phyloP scores from a whole-genome alignment of 2,888 invertebrate species.

The Zygothrica quintamaculata region DNA sequence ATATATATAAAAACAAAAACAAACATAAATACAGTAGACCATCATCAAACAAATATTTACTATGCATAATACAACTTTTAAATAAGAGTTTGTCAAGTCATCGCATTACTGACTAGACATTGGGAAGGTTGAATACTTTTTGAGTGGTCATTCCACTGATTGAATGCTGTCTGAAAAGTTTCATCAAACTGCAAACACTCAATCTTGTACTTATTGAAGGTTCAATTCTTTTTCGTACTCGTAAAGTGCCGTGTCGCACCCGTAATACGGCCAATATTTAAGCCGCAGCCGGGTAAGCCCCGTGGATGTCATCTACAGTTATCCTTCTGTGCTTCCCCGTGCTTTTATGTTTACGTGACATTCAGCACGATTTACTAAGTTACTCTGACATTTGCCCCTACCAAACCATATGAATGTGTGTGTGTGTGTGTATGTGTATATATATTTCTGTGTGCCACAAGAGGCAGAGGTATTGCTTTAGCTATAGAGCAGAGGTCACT shows the following conservation, averaged over 20 bases:
- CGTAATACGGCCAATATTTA: slow-evolving; percentile 57
- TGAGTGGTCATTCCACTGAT: slow-evolving; percentile 30
- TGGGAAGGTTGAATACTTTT: slow-evolving; percentile 12
- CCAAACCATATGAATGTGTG: no score
- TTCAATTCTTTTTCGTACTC: slow-evolving; percentile 11
- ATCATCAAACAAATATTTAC: background rate
- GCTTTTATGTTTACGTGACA: slow-evolving; percentile 65
- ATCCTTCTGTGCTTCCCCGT: slow-evolving; percentile 14
- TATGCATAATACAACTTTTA: background rate
- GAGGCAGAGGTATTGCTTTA: background rate
- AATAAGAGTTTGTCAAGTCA: slow-evolving; percentile 2
- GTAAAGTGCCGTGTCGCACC: slow-evolving; percentile 30
- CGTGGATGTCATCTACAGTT: slow-evolving; percentile 9
- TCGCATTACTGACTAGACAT: background rate
- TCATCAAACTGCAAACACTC: slow-evolving; percentile 32
- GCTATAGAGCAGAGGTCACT: no score
- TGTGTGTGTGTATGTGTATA: no score
- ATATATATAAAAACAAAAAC: background rate
- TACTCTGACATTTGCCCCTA: slow-evolving; percentile 56
- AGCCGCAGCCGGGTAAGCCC: slow-evolving; percentile 27
- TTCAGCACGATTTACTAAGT: slow-evolving; percentile 68
- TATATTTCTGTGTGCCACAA: slow-evolving; percentile 8
- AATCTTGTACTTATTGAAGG: slow-evolving; percentile 27
- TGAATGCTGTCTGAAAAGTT: slow-evolving; percentile 55
- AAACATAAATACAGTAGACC: background rate